Percentiles rank a stretch among this genome's conserved stretches.
Evolutionary conservation across 2,888 invertebrate genomes (phyloP).

Genomic region (Lagria hirta): DNA sequence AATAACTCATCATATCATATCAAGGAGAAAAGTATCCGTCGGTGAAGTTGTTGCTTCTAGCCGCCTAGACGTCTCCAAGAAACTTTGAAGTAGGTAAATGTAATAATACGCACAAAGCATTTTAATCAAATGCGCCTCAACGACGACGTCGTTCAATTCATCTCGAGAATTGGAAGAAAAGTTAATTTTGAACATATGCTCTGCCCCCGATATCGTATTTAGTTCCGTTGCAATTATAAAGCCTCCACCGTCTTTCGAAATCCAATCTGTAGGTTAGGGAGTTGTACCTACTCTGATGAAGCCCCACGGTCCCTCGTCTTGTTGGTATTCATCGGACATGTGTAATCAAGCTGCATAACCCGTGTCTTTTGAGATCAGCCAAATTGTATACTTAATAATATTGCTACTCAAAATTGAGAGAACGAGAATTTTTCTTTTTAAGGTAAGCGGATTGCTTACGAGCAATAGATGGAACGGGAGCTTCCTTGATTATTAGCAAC

Average conservation of each 20-base stretch:
- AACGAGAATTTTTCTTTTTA: slow-evolving; percentile 15
- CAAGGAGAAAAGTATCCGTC: not conserved
- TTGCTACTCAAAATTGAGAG: slow-evolving; percentile 18
- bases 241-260: slow-evolving; percentile 28
- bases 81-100: slow-evolving; percentile 33
- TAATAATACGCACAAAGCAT: slow-evolving; percentile 35
- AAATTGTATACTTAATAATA: too few relatives aligned
- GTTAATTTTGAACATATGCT: slow-evolving; percentile 36
- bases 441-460: too few relatives aligned
- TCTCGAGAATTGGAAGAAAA: slow-evolving; percentile 37
- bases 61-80: slow-evolving; percentile 6
- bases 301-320: slow-evolving; percentile 41
- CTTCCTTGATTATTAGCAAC: slow-evolving; percentile 5
- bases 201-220: slow-evolving; percentile 28
- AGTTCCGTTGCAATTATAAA: slow-evolving; percentile 31
- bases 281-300: slow-evolving; percentile 32
- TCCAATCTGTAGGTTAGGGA: slow-evolving; percentile 31
- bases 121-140: slow-evolving; percentile 40
- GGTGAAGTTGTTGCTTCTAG: slow-evolving; percentile 5
- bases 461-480: too few relatives aligned
- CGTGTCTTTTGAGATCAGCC: slow-evolving; percentile 31
- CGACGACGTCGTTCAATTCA: too few relatives aligned
- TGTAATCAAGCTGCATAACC: slow-evolving; percentile 43
- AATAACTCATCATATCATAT: slow-evolving; percentile 17
- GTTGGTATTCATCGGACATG: slow-evolving; percentile 45